Conservation (phyloP, 2,113 vertebrate species). For the Apus apus region DNA sequence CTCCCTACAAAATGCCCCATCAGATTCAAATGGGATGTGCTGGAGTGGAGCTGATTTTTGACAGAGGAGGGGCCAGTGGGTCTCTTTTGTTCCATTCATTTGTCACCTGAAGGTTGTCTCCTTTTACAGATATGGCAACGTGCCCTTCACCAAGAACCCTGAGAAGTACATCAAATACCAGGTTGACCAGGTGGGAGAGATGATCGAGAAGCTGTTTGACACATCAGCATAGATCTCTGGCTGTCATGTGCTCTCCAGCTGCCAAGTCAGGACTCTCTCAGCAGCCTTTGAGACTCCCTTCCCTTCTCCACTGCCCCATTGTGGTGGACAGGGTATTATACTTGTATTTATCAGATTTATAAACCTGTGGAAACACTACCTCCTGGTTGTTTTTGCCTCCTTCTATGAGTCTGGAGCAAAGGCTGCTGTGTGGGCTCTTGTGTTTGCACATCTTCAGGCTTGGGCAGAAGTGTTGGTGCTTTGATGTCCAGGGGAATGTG, state of each 20-base stretch:
- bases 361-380: slow-evolving; percentile 57
- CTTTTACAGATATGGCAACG: slow-evolving; percentile 83
- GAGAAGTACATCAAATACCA: slow-evolving; percentile 97
- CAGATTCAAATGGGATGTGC: background rate
- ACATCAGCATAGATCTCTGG: slow-evolving; percentile 85
- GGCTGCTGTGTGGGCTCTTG: background rate
- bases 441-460: background rate
- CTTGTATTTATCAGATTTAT: slow-evolving; percentile 68
- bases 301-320: slow-evolving; percentile 25
- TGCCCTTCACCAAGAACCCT: slow-evolving; percentile 95
- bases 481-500: background rate
- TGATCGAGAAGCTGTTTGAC: slow-evolving; percentile 96
- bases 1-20: background rate
- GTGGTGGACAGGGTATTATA: slow-evolving; percentile 37
- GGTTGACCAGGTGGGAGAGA: slow-evolving; percentile 93
- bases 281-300: background rate
- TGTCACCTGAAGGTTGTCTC: background rate
- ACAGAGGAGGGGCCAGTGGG: background rate
- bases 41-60: background rate
- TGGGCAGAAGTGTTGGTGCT: background rate
- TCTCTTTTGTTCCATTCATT: background rate
- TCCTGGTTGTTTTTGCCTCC: background rate
- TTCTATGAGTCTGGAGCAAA: background rate
- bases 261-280: background rate
- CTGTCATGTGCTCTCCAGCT: background rate